Evolutionary conservation across 2,797 vertebrate species (phyloP).

Genomic region (Fundulus diaphanus): DNA sequence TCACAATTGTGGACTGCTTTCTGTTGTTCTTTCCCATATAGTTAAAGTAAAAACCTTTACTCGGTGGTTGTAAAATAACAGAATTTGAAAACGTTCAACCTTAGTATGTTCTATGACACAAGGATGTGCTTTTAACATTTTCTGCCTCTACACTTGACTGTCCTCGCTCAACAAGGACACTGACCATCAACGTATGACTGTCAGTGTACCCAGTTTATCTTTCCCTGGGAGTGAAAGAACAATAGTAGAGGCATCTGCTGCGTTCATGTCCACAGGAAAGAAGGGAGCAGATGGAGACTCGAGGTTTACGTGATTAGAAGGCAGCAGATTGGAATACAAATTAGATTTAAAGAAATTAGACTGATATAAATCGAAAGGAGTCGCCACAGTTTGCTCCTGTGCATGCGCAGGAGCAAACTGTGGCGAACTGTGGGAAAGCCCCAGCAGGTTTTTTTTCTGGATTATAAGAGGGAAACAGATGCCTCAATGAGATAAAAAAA

Average conservation of each 20-base stretch:
- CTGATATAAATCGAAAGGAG: slow-evolving; percentile 98
- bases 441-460: slow-evolving; percentile 85
- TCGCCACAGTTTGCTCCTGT: slow-evolving; percentile 86
- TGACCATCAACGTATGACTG: slow-evolving; percentile 46
- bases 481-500: slow-evolving; percentile 96
- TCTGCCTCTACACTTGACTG: slow-evolving; percentile 70
- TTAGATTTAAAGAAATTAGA: slow-evolving; percentile 99
- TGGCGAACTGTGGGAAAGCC: no score
- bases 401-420: no score
- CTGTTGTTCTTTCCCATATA: no score
- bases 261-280: slow-evolving; percentile 84
- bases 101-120: slow-evolving; percentile 40
- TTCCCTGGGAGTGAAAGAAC: slow-evolving; percentile 87
- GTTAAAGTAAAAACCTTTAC: no score
- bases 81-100: not conserved
- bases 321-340: slow-evolving; percentile 99
- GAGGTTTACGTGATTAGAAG: slow-evolving; percentile 98
- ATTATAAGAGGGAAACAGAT: slow-evolving; percentile 92
- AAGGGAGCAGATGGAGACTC: slow-evolving; percentile 96
- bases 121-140: slow-evolving; percentile 51
- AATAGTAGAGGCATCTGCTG: slow-evolving; percentile 94
- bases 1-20: no score
- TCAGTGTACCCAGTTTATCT: slow-evolving; percentile 39
- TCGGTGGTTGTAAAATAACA: no score
- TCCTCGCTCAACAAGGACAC: slow-evolving; percentile 65